Conservation (phyloP, 2,113 vertebrate species). For the Sula dactylatra region DNA sequence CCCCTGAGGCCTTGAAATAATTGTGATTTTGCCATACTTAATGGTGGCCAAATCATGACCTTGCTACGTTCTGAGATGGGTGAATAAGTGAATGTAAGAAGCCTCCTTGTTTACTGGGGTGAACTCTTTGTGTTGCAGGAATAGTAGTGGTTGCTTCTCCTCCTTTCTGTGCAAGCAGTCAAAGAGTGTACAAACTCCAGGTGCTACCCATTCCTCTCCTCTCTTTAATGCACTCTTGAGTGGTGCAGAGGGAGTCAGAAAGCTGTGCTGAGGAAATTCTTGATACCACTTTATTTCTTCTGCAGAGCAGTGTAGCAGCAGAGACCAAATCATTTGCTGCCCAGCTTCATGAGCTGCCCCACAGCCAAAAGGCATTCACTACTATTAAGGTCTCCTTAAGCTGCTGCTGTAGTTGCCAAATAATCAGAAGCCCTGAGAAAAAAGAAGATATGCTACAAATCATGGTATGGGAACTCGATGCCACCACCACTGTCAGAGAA, state of each 20-base stretch:
- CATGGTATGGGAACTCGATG: background rate
- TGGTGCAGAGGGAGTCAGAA: background rate
- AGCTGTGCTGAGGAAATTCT: background rate
- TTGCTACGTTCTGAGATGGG: background rate
- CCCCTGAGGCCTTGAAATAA: slow-evolving; percentile 12
- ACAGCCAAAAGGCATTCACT: background rate
- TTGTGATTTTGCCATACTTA: slow-evolving; percentile 9
- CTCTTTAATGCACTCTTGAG: background rate
- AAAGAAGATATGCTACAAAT: background rate
- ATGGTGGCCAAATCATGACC: background rate
- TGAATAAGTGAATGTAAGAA: background rate
- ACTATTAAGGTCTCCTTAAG: background rate
- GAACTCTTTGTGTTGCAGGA: background rate
- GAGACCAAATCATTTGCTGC: background rate
- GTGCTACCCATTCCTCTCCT: background rate
- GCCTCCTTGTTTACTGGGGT: background rate
- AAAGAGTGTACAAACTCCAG: background rate
- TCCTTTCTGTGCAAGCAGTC: background rate
- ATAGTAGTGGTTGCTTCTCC: background rate
- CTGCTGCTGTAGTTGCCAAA: background rate
- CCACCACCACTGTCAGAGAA: background rate
- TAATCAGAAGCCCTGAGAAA: background rate
- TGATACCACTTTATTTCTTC: background rate
- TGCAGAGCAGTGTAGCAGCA: background rate
- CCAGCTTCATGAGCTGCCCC: background rate